These are phyloP conservation scores for Struthidea cinerea DNA, from an alignment of 2,113 vertebrate species.

Conservation along the genomic window DNA sequence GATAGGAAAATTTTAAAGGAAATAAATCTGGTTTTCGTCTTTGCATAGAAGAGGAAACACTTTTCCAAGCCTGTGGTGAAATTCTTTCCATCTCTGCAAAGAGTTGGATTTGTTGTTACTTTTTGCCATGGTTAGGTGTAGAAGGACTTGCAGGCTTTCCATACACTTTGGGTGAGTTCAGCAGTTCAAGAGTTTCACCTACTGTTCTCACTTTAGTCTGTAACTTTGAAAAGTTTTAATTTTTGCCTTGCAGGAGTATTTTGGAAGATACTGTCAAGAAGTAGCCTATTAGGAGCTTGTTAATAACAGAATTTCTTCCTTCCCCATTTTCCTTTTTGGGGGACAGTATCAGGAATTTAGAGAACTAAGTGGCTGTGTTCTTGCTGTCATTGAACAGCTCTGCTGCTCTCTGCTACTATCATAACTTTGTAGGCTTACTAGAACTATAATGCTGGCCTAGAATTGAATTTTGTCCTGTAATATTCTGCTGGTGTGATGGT, in stretches of 20 bases:
- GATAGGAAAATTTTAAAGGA: not conserved
- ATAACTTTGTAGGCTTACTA: not conserved
- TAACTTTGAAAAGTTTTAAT: not conserved
- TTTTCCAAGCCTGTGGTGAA: slow-evolving; percentile 24
- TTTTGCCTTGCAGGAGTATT: not conserved
- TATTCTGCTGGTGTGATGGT: not conserved
- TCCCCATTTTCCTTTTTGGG: not conserved
- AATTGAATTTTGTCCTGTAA: not conserved
- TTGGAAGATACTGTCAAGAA: not conserved
- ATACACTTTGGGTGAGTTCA: not conserved
- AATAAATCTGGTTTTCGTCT: not conserved
- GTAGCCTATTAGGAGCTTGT: not conserved
- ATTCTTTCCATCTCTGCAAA: slow-evolving; percentile 13
- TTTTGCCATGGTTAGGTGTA: not conserved
- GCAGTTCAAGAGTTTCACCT: not conserved
- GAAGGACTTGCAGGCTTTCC: not conserved
- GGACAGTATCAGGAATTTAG: not conserved
- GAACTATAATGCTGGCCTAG: not conserved
- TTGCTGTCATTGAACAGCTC: not conserved
- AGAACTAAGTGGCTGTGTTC: not conserved
- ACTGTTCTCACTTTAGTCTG: not conserved
- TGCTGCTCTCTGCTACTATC: not conserved
- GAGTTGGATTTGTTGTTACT: not conserved
- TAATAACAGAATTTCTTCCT: not conserved
- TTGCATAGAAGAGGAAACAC: not conserved